Conservation (phyloP, 2,888 invertebrate species). For the Noctua comes region DNA sequence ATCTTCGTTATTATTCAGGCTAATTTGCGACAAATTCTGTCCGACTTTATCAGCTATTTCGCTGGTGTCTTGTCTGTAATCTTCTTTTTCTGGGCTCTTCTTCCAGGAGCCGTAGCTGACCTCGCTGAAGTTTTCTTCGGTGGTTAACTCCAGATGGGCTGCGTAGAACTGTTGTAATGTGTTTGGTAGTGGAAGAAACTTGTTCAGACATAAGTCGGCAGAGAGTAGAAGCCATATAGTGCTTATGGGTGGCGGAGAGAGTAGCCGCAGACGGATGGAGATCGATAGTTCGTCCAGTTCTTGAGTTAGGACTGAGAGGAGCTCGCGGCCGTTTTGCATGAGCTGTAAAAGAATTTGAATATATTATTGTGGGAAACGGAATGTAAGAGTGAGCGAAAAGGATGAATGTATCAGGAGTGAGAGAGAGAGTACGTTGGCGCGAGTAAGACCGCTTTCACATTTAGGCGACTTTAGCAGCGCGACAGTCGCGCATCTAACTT, state of each 20-base stretch:
- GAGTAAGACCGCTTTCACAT: too few species aligned
- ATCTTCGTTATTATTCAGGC: constrained; percentile 81
- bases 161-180: constrained; percentile 87
- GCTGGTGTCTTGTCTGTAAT: constrained; percentile 54
- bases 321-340: constrained; percentile 87
- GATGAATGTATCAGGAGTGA: too few species aligned
- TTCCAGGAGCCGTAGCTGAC: constrained; percentile 88
- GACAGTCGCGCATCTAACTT: too few species aligned
- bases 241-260: constrained; percentile 82
- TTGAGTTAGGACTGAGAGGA: constrained; percentile 80
- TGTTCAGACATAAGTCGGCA: constrained; percentile 85
- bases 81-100: constrained; percentile 78
- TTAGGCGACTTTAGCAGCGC: too few species aligned
- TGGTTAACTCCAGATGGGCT: constrained; percentile 81
- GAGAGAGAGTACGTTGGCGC: too few species aligned
- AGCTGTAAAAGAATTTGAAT: constrained; percentile 74
- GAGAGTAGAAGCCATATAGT: constrained; percentile 86
- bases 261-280: constrained; percentile 81
- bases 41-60: constrained; percentile 77
- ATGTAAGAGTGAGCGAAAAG: too few species aligned
- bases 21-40: constrained; percentile 82
- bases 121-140: constrained; percentile 84
- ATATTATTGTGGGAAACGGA: not conserved
- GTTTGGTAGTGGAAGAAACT: constrained; percentile 86
- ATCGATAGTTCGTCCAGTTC: constrained; percentile 86